Evolutionary conservation across 2,797 vertebrate species (phyloP).

Genomic region (Brachymystax lenok): DNA sequence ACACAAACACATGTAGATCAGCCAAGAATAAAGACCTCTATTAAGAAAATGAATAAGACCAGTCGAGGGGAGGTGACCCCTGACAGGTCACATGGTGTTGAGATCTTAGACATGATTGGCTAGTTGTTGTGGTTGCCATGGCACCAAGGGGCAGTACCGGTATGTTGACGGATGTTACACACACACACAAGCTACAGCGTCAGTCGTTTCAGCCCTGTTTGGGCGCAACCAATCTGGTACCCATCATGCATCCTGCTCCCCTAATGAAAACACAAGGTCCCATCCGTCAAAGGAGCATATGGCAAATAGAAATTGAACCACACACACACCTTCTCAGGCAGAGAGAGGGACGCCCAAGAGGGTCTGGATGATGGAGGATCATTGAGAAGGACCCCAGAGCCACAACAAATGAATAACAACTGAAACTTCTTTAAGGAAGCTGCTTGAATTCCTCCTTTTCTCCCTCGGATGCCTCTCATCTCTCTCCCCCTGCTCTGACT

Average conservation of each 20-base stretch:
- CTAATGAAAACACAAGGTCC: slow-evolving; percentile 75
- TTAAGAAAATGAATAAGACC: slow-evolving; percentile 61
- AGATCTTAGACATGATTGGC: slow-evolving; percentile 36
- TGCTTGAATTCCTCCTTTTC: slow-evolving; percentile 12
- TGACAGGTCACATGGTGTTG: slow-evolving; percentile 34
- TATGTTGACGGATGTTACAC: slow-evolving; percentile 29
- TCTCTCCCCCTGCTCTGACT: background rate
- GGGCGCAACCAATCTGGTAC: slow-evolving; percentile 67
- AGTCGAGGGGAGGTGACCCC: slow-evolving; percentile 53
- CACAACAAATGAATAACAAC: slow-evolving; percentile 53
- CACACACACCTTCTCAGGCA: slow-evolving; percentile 40
- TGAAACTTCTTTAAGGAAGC: slow-evolving; percentile 23
- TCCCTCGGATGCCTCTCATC: background rate
- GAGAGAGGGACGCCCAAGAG: slow-evolving; percentile 33
- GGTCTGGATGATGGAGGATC: slow-evolving; percentile 57
- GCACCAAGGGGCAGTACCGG: background rate
- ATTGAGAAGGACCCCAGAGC: slow-evolving; percentile 43
- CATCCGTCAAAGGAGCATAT: slow-evolving; percentile 63
- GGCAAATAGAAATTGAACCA: slow-evolving; percentile 70
- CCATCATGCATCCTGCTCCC: slow-evolving; percentile 71
- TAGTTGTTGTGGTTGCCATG: slow-evolving; percentile 27
- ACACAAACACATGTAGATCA: background rate
- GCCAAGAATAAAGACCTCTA: slow-evolving; percentile 61
- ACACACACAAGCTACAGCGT: slow-evolving; percentile 45
- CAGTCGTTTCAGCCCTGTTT: slow-evolving; percentile 62